phyloP scores from a whole-genome alignment of 1,140 invertebrate genomes.

The Hetaerina americana region DNA sequence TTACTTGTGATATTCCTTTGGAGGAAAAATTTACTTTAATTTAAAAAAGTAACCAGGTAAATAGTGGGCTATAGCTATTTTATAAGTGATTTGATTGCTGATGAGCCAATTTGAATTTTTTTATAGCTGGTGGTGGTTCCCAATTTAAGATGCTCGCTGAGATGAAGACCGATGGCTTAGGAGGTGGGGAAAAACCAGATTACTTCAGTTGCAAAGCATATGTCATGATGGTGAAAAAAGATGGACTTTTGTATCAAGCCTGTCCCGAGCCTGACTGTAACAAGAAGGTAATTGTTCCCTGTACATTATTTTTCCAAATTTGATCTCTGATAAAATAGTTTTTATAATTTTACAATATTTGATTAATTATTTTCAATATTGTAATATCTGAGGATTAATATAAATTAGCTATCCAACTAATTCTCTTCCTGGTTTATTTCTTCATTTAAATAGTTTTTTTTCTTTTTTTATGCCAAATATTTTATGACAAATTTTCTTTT shows the following conservation, averaged over 20 bases:
- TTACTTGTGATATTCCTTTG: too few relatives aligned
- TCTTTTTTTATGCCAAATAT: too few relatives aligned
- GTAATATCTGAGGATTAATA: too few relatives aligned
- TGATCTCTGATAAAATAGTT: too few relatives aligned
- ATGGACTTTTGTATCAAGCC: slow-evolving; percentile 79
- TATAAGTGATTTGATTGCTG: neutral
- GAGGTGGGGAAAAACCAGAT: slow-evolving; percentile 57
- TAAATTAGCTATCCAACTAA: too few relatives aligned
- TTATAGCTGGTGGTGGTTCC: slow-evolving; percentile 16
- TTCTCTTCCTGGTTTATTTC: too few relatives aligned
- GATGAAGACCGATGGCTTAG: slow-evolving; percentile 47
- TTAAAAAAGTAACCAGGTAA: neutral
- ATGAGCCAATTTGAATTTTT: slow-evolving; percentile 6
- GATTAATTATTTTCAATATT: too few relatives aligned
- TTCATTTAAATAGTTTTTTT: too few relatives aligned
- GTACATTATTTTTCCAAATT: too few relatives aligned
- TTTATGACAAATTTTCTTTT: too few relatives aligned
- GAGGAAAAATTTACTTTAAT: neutral
- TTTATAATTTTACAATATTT: too few relatives aligned
- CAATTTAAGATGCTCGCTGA: slow-evolving; percentile 45
- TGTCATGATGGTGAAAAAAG: slow-evolving; percentile 51
- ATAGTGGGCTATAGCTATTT: neutral
- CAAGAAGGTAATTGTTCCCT: slow-evolving; percentile 74
- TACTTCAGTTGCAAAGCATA: slow-evolving; percentile 60
- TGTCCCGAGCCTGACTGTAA: slow-evolving; percentile 79